Base-by-base conservation (phyloP, 2,888 invertebrate species). In the Pogonocherus hispidulus region DNA sequence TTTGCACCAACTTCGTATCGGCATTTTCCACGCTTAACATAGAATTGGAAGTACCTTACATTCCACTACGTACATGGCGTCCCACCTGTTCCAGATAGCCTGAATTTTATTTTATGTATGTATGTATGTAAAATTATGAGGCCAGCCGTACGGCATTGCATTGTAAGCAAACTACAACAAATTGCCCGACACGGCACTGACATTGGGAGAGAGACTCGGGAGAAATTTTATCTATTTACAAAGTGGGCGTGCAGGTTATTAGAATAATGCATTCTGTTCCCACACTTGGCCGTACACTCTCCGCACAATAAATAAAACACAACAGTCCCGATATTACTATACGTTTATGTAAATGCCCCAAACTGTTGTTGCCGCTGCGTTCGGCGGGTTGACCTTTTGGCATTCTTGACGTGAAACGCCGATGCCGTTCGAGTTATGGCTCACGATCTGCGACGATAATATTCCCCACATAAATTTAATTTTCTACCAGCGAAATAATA, bases 241-340 rank as follows among this genome's bases (percentile, higher is more conserved):
- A 60, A 63, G 77, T 76, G 73, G 77, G 77, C 74, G 76, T 72
- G 69, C 65, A 49, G 66, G 68, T 71, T 75, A 76, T 76, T 75
- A 73, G 71, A 74, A 77, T 74, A 76, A 75, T 73, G 72, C 73
- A 73, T 76, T 73, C 67, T 73, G 70, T 75, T 77, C 76, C 74
- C 77, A 75, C 77, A 74, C 75, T 71, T 62, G 64, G 66, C 67
- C 51, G n/a, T n/a, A 54, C 37, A 49, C 55, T 63, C 66, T 63
- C 57, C 68, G 32, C 66, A 69, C 74, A 62, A 72, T 72, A 71
- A 72, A 75, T 74, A 73, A 76, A 75, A 75, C 72, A 72, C 56
- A 70, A 72, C 68, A 49, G 63, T 63, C 55, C 51, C 60, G 60
- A 54, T 69, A 62, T 65, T 66, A 64, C 37, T 63, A 56, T 72